Base-by-base conservation (phyloP, 2,113 vertebrate genomes). In the Xiphophorus couchianus region DNA sequence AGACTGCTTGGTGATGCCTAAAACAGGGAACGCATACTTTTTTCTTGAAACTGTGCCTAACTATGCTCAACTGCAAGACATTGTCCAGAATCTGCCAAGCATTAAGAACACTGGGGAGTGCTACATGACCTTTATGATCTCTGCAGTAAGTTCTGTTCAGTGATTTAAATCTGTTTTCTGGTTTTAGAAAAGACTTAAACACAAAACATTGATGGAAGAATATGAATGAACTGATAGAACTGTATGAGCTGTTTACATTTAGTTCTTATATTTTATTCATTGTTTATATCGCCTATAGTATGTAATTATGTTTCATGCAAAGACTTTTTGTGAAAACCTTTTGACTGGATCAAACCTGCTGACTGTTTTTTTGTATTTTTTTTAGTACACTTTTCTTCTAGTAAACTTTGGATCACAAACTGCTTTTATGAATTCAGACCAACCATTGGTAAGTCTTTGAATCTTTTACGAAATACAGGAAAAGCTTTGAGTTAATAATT, bases 21-120 rank as follows among this genome's bases (percentile, higher is more conserved):
- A 15, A 66, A 6, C 4, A 1, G 25, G 3, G 4, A 1, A 9
- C 0, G 2, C 31, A 35, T 0, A 0, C 19, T 35, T 35, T 35
- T n/a, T n/a, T n/a, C n/a, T n/a, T n/a, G n/a, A n/a, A n/a, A n/a
- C n/a, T n/a, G n/a, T n/a, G n/a, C n/a, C n/a, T n/a, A n/a, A n/a
- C n/a, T n/a, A n/a, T n/a, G n/a, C n/a, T n/a, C n/a, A n/a, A n/a
- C n/a, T n/a, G n/a, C 7, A 8, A 19, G 0, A 2, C 2, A 5
- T 68, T 28, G 33, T 17, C 6, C 5, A 48, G 9, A 29, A 62
- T 10, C 3, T 67, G 22, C 54, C 54, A 19, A 15, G 17, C 25
- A 67, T 78, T 0, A 11, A 9, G 3, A 67, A 15, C 15, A 54
- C 17, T 1, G 62, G 63, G 48, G 33, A 31, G 10, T 77, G 76